Evolutionary conservation across 2,113 vertebrate genomes (phyloP).

Genomic region (Odocoileus virginianus): DNA sequence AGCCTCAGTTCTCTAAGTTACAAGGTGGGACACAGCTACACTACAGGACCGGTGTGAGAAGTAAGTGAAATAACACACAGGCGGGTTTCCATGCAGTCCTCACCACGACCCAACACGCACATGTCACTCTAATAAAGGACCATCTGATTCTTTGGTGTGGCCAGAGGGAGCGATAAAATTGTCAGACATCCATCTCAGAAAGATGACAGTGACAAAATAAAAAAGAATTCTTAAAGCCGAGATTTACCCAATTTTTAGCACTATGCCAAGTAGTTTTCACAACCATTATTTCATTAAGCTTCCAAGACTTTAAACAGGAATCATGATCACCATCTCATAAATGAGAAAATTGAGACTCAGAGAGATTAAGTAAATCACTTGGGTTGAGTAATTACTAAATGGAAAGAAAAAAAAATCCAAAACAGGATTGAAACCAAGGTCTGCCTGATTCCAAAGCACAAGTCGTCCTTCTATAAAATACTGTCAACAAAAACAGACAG

Average conservation of each 20-base stretch:
- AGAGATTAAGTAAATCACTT: background rate
- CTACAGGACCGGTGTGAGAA: background rate
- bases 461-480: background rate
- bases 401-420: background rate
- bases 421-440: background rate
- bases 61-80: background rate
- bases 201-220: background rate
- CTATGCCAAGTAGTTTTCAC: background rate
- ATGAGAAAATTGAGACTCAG: background rate
- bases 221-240: background rate
- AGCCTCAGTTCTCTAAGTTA: background rate
- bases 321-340: background rate
- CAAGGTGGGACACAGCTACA: background rate
- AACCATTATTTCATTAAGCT: background rate
- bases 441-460: background rate
- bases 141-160: background rate
- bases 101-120: background rate
- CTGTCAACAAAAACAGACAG: background rate
- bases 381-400: background rate
- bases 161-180: background rate
- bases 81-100: background rate
- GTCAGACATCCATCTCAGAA: background rate
- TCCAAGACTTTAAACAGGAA: background rate
- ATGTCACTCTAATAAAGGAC: background rate
- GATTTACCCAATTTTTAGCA: background rate